Conservation (phyloP, 2,797 vertebrate species). For the Apogon talboti region DNA sequence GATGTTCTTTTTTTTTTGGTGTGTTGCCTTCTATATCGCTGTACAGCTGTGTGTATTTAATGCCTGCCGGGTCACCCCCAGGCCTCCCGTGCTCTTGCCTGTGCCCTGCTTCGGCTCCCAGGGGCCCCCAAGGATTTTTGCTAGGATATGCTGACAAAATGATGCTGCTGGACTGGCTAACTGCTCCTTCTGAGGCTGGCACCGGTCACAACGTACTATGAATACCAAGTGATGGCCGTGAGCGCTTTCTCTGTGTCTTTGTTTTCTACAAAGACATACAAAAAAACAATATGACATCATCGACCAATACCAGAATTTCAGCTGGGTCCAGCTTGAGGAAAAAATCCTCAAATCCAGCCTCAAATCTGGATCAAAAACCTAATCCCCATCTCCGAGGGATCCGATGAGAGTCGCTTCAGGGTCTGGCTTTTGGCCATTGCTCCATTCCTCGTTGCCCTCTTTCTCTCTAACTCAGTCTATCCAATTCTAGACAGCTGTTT, state of each 20-base stretch:
- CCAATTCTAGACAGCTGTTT: slow-evolving; percentile 71
- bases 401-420: slow-evolving; percentile 50
- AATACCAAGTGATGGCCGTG: slow-evolving; percentile 65
- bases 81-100: slow-evolving; percentile 54
- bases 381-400: slow-evolving; percentile 73
- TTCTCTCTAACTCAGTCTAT: slow-evolving; percentile 22
- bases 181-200: slow-evolving; percentile 65
- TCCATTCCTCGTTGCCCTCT: slow-evolving; percentile 40
- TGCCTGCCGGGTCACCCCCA: slow-evolving; percentile 51
- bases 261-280: slow-evolving; percentile 45
- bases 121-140: slow-evolving; percentile 55
- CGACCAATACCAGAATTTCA: slow-evolving; percentile 53
- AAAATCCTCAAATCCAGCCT: slow-evolving; percentile 66
- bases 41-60: slow-evolving; percentile 61
- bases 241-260: slow-evolving; percentile 47
- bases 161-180: slow-evolving; percentile 68
- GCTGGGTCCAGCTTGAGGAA: slow-evolving; percentile 52
- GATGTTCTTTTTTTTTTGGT: slow-evolving; percentile 28
- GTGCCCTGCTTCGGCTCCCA: slow-evolving; percentile 53
- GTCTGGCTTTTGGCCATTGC: slow-evolving; percentile 65
- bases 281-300: slow-evolving; percentile 62
- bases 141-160: slow-evolving; percentile 69
- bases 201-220: slow-evolving; percentile 35
- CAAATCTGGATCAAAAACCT: slow-evolving; percentile 73
- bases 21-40: slow-evolving; percentile 32